Conservation (phyloP, 2,113 vertebrate species). For the Microtus montanus region DNA sequence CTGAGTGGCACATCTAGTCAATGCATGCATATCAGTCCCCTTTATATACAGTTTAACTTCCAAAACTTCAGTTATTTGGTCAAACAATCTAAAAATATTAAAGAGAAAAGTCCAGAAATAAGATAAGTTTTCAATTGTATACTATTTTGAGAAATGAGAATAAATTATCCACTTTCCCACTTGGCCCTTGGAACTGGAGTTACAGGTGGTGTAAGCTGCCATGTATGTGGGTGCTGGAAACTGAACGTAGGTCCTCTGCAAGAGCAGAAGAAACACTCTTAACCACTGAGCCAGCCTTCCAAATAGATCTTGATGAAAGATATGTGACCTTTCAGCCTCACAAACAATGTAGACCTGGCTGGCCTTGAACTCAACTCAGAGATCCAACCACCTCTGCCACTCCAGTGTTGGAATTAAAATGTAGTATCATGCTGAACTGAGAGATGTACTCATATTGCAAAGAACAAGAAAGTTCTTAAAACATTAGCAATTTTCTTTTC, state of each 20-base stretch:
- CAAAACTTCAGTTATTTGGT: background rate
- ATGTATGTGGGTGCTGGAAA: background rate
- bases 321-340: background rate
- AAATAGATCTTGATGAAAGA: background rate
- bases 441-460: constrained; percentile 28
- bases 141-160: background rate
- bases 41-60: background rate
- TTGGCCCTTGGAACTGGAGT: background rate
- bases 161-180: background rate
- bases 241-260: background rate
- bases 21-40: background rate
- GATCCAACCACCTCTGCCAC: background rate
- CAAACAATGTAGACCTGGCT: background rate
- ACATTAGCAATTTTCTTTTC: constrained; percentile 53
- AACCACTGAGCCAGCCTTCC: background rate
- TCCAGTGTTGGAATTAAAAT: background rate
- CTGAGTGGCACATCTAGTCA: background rate
- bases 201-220: background rate
- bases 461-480: constrained; percentile 30
- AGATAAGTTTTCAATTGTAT: background rate
- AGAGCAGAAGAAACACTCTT: background rate
- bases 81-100: background rate
- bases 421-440: background rate
- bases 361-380: background rate
- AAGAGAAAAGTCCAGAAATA: background rate